Percentiles rank a stretch among this genome's conserved stretches.
Conservation (phyloP, 2,888 invertebrate species). For the Brenthis daphne region DNA sequence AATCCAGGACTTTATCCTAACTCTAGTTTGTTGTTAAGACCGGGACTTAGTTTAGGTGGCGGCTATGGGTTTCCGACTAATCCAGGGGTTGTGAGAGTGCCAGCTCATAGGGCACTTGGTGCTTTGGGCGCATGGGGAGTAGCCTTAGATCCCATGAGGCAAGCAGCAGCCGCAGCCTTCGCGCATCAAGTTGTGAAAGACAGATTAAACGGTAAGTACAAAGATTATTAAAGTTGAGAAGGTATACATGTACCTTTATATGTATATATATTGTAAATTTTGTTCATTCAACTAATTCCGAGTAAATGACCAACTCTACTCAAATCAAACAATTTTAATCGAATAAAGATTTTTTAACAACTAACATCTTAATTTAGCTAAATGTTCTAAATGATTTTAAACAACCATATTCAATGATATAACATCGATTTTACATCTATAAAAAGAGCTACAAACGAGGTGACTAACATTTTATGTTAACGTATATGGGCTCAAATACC, state of each 20-base stretch:
- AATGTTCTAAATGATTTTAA: background rate
- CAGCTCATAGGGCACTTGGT: constrained; percentile 87
- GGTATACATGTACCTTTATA: too few relatives aligned
- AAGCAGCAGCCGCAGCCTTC: constrained; percentile 87
- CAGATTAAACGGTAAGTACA: constrained; percentile 88
- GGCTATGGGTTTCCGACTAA: constrained; percentile 83
- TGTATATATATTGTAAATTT: background rate
- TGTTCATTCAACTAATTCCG: background rate
- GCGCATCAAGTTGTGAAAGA: constrained; percentile 92
- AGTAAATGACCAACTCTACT: too few relatives aligned
- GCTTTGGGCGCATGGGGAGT: constrained; percentile 81
- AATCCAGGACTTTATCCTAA: constrained; percentile 70
- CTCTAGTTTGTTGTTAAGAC: constrained; percentile 68
- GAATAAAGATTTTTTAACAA: background rate
- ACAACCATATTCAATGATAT: constrained; percentile 4
- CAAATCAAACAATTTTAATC: background rate
- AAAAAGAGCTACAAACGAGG: constrained; percentile 16
- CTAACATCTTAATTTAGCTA: constrained; percentile 7
- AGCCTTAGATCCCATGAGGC: constrained; percentile 84
- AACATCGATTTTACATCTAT: constrained; percentile 12
- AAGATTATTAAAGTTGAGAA: background rate
- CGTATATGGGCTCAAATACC: constrained; percentile 28
- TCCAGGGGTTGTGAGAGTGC: constrained; percentile 91
- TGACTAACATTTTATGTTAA: constrained; percentile 25
- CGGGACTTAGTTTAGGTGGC: constrained; percentile 73